Conservation (phyloP, 2,113 vertebrate genomes). For the Oreotragus oreotragus region DNA sequence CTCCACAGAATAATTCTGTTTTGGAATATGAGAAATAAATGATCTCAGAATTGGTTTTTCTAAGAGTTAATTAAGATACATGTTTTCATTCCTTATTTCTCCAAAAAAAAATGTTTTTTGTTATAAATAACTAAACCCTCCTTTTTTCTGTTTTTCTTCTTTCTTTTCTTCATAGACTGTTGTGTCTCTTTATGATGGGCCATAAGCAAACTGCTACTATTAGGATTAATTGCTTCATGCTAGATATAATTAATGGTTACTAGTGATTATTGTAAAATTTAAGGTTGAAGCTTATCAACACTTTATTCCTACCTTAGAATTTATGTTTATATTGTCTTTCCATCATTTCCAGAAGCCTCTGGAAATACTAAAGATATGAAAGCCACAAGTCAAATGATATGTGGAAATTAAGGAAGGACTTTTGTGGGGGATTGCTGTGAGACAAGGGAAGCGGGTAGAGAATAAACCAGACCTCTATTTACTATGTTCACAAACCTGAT, state of each 20-base stretch:
- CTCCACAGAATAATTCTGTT: neutral
- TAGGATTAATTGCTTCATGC: neutral
- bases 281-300: neutral
- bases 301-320: neutral
- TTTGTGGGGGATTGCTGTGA: neutral
- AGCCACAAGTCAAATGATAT: neutral
- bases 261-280: neutral
- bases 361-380: neutral
- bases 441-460: neutral
- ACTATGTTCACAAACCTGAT: neutral
- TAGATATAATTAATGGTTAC: neutral
- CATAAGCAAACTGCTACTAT: neutral
- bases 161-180: neutral
- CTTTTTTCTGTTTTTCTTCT: neutral
- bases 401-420: neutral
- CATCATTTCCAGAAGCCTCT: constrained; percentile 2
- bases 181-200: neutral
- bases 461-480: neutral
- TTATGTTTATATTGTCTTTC: neutral
- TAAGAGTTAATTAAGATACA: neutral
- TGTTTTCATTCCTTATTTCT: neutral
- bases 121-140: neutral
- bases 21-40: neutral
- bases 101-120: neutral
- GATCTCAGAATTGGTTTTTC: neutral